phyloP scores from a whole-genome alignment of 2,113 vertebrate species.

The Chamaetylas fuelleborni region DNA sequence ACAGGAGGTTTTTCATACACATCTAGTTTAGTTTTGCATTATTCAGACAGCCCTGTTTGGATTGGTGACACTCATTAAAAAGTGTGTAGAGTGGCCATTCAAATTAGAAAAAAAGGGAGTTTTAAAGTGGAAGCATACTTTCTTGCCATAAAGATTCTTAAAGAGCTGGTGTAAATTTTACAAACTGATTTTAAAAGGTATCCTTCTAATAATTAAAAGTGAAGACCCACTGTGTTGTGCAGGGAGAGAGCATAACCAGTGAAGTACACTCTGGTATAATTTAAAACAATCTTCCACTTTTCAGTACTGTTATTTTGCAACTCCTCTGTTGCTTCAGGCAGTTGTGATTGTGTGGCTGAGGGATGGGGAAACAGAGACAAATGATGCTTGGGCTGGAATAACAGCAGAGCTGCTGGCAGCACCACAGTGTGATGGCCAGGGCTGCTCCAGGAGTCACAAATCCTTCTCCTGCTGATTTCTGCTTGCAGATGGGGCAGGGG shows the following conservation, averaged over 20 bases:
- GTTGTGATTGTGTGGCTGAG: not conserved
- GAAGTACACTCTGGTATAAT: not conserved
- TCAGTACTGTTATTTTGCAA: not conserved
- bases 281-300: not conserved
- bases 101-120: not conserved
- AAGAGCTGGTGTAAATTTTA: not conserved
- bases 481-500: not conserved
- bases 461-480: not conserved
- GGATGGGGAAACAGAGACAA: not conserved
- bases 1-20: not conserved
- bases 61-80: not conserved
- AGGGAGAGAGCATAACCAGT: not conserved
- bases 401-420: not conserved
- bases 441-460: not conserved
- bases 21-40: not conserved
- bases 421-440: rapidly evolving
- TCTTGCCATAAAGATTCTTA: not conserved
- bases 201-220: not conserved
- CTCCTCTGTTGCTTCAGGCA: not conserved
- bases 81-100: not conserved
- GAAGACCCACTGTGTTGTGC: not conserved
- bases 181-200: not conserved
- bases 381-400: not conserved
- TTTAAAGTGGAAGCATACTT: not conserved
- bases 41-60: not conserved